Evolutionary conservation across 2,797 vertebrate genomes (phyloP).

Genomic region (Rousettus madagascariensis): DNA sequence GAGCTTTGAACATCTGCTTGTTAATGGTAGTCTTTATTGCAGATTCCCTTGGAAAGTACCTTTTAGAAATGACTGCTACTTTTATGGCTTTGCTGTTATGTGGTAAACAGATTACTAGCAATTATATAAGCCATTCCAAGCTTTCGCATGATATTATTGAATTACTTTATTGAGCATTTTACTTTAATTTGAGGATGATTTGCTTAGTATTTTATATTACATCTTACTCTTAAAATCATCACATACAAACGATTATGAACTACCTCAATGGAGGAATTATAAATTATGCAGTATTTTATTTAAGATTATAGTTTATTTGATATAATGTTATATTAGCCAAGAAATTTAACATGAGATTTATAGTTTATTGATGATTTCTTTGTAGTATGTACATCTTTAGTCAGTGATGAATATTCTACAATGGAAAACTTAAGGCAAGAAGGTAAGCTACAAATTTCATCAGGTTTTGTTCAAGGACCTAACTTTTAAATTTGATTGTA

Average conservation of each 20-base stretch:
- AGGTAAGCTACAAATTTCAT: neutral
- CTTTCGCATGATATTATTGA: conserved; percentile 47
- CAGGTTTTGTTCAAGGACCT: neutral
- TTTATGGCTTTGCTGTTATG: neutral
- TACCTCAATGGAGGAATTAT: conserved; percentile 27
- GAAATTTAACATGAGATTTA: neutral
- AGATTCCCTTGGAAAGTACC: conserved; percentile 63
- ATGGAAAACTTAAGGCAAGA: neutral
- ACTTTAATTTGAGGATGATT: conserved; percentile 62
- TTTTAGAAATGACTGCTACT: conserved; percentile 45
- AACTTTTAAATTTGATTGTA: neutral
- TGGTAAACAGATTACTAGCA: conserved; percentile 56
- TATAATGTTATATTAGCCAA: neutral
- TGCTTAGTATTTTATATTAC: conserved; percentile 56
- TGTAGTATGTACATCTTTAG: neutral
- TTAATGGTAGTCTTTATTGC: conserved; percentile 17
- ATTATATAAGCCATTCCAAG: conserved; percentile 37
- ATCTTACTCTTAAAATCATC: conserved; percentile 64
- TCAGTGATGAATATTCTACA: neutral
- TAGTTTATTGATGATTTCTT: neutral
- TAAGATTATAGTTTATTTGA: conserved; percentile 1
- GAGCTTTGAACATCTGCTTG: conserved; percentile 54
- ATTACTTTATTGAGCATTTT: conserved; percentile 64
- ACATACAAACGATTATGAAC: conserved; percentile 61
- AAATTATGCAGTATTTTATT: neutral